A percentile compares a stretch with the other conserved stretches of the same genome.
phyloP scores from a whole-genome alignment of 2,113 vertebrate species.

The Anolis carolinensis region DNA sequence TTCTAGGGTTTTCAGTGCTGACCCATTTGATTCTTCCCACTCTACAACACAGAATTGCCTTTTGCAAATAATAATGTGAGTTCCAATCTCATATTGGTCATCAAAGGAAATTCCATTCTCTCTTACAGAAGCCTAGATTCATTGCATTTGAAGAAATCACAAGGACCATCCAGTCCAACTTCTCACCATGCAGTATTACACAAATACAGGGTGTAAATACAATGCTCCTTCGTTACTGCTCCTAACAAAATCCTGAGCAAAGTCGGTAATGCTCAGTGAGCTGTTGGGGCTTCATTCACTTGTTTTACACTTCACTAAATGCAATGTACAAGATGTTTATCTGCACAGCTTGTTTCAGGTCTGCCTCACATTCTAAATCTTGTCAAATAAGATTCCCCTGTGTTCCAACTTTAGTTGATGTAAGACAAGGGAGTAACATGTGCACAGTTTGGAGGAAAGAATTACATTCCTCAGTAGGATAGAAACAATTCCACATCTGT shows the following conservation, averaged over 20 bases:
- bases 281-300: slow-evolving; percentile 2
- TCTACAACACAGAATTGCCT: not conserved
- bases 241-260: slow-evolving; percentile 21
- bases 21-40: not conserved
- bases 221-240: not conserved
- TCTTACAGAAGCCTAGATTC: not conserved
- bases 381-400: not conserved
- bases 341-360: slow-evolving; percentile 33
- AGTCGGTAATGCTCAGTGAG: slow-evolving; percentile 42
- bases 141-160: no score
- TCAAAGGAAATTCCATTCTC: not conserved
- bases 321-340: slow-evolving; percentile 4
- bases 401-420: not conserved
- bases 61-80: not conserved
- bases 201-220: not conserved
- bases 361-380: slow-evolving; percentile 42
- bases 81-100: not conserved
- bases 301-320: slow-evolving; percentile 25
- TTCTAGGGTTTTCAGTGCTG: not conserved
- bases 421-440: not conserved
- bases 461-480: not conserved
- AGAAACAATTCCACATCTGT: not conserved
- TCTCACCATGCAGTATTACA: not conserved
- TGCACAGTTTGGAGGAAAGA: not conserved
- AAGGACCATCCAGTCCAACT: no score